Evolutionary conservation across 2,888 invertebrate species (phyloP).

Genomic region (Empis stercorea): DNA sequence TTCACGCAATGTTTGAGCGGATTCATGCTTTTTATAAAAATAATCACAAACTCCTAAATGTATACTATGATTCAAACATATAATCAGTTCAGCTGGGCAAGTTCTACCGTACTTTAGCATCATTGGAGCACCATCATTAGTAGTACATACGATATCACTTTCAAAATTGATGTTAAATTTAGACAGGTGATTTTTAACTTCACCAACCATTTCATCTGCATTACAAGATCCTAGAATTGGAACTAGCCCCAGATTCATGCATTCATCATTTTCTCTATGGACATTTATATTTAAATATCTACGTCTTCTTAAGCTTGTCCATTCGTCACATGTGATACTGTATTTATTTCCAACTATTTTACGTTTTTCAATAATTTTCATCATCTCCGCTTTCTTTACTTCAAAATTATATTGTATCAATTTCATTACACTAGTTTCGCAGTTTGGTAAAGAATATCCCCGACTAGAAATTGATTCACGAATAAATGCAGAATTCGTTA

Average conservation of each 20-base stretch:
- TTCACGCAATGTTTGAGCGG: slow-evolving; percentile 1
- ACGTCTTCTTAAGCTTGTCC: slow-evolving; percentile 1
- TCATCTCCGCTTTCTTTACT: neutral
- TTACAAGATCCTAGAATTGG: slow-evolving; percentile 2
- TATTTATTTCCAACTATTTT: neutral
- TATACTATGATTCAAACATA: slow-evolving; percentile 1
- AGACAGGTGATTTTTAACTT: slow-evolving; percentile 3
- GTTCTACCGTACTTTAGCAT: neutral
- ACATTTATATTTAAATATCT: slow-evolving; percentile 2
- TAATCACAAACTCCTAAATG: slow-evolving; percentile 2
- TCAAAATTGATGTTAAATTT: slow-evolving; percentile 1
- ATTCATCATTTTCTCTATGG: slow-evolving; percentile 1
- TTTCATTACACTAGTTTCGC: neutral
- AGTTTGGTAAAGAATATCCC: neutral
- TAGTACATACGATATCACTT: slow-evolving; percentile 1
- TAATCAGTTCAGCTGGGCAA: slow-evolving; percentile 1
- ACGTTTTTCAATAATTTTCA: neutral
- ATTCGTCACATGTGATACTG: neutral
- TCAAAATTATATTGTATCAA: no score
- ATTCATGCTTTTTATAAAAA: slow-evolving; percentile 3
- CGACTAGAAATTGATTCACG: neutral
- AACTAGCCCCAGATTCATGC: slow-evolving; percentile 3
- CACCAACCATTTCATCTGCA: slow-evolving; percentile 1
- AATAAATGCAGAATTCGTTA: no score
- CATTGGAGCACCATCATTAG: slow-evolving; percentile 2